Evolutionary conservation across 2,113 vertebrate genomes (phyloP).

Genomic region (Gymnocephalus cernua): DNA sequence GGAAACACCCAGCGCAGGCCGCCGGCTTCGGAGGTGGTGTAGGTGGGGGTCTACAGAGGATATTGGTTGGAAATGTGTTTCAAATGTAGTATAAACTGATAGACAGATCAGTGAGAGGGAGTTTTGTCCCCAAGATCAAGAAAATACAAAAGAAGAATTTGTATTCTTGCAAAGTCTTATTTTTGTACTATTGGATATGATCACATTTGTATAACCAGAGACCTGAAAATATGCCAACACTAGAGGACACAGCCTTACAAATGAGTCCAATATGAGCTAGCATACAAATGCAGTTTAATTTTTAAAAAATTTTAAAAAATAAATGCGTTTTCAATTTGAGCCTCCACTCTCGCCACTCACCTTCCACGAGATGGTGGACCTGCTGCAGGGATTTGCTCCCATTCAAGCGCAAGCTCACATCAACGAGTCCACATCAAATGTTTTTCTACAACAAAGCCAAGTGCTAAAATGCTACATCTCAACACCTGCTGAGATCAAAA

Average conservation of each 20-base stretch:
- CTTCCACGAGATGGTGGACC: neutral
- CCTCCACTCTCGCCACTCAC: neutral
- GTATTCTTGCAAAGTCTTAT: neutral
- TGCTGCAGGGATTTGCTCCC: neutral
- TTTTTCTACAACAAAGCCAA: neutral
- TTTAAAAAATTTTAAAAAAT: too few species aligned
- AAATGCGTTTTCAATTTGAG: too few species aligned
- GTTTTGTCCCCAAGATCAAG: neutral
- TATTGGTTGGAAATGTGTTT: neutral
- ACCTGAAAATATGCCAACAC: neutral
- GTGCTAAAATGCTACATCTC: neutral
- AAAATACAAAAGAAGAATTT: neutral
- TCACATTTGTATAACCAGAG: neutral
- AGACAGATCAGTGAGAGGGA: neutral
- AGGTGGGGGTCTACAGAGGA: neutral
- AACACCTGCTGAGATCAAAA: neutral
- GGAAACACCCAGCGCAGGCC: conserved; percentile 7
- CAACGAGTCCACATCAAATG: neutral
- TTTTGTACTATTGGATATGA: neutral
- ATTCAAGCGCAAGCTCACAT: too few species aligned
- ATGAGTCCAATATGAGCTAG: neutral
- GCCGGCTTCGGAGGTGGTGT: neutral
- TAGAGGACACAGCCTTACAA: neutral
- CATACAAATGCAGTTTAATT: too few species aligned
- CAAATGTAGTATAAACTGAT: neutral